phyloP scores from a whole-genome alignment of 1,140 invertebrate genomes.

The Phocides pigmalion region DNA sequence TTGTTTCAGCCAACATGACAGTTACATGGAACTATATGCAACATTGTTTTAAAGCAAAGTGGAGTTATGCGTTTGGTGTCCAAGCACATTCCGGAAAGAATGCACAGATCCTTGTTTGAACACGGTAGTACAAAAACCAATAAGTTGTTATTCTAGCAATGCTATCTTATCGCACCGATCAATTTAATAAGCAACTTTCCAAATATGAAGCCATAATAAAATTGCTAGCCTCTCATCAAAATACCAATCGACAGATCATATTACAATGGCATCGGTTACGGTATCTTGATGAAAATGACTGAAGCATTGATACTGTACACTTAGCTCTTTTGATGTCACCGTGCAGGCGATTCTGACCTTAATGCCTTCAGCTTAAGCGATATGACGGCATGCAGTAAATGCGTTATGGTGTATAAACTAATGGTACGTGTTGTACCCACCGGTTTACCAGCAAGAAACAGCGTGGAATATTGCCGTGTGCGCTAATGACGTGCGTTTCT shows the following conservation, averaged over 20 bases:
- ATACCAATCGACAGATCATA: slow-evolving; percentile 73
- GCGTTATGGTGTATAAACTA: slow-evolving; percentile 31
- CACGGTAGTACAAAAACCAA: slow-evolving; percentile 13
- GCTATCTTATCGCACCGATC: slow-evolving; percentile 53
- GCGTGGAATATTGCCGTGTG: slow-evolving; percentile 78
- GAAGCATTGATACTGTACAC: slow-evolving; percentile 7
- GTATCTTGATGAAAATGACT: slow-evolving; percentile 62
- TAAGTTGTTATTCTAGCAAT: slow-evolving; percentile 40
- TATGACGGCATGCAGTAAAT: slow-evolving; percentile 20
- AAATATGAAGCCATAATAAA: slow-evolving; percentile 70
- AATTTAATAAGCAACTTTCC: slow-evolving; percentile 64
- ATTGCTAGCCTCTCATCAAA: slow-evolving; percentile 72
- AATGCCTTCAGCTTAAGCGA: not conserved
- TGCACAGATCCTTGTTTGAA: slow-evolving; percentile 23
- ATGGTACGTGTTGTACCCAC: slow-evolving; percentile 47
- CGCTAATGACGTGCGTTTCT: slow-evolving; percentile 77
- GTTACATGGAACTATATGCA: not conserved
- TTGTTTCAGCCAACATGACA: no score
- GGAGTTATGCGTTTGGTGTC: slow-evolving; percentile 25
- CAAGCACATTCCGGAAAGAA: slow-evolving; percentile 3
- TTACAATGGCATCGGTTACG: slow-evolving; percentile 69
- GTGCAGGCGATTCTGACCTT: slow-evolving; percentile 4
- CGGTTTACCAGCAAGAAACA: slow-evolving; percentile 68
- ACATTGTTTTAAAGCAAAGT: not conserved
- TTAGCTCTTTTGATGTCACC: not conserved